Base-by-base conservation (phyloP, 2,797 vertebrate genomes). In the Lemur catta region DNA sequence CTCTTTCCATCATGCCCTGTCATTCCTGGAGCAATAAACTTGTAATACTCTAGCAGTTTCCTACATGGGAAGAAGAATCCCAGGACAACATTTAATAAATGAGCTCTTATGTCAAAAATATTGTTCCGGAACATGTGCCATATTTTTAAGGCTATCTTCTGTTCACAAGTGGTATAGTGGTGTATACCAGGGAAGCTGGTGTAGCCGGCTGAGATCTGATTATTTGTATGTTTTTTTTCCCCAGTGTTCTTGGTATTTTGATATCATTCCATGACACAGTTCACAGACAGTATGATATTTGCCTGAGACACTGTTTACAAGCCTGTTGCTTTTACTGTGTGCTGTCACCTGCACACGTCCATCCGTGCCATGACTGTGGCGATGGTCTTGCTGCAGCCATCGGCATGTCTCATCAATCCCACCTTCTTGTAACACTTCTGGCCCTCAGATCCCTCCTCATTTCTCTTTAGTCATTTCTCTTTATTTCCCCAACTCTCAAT, bases 331-430 rank as follows among this genome's bases (percentile, higher is more conserved):
- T 50, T 5, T n/a, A 2, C 4, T 33, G 28, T 18, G 15, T 46
- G 46, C 33, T 35, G 33, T 63, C 22, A 2, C 26, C 38, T 46
- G 26, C 50, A 48, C 4, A 30, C 13, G 24, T 59, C 13, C 24
- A 22, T 5, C 43, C 6, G 7, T 1, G 2, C 33, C 65, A 3
- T 13, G 38, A 17, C 38, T 26, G 0, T 26, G 30, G 14, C 6
- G 1, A 52, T 1, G 0, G 1, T 6, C 2, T 0, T 22, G 4
- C 4, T 24, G 24, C 12, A 41, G 35, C 52, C 43, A 5, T 61
- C 13, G 9, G 72, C 43, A 35, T 6, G 1, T 35, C 61, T 12
- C 11, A 24, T 30, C 79, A 33, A 0, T 26, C 33, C 7, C 18
- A 2, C 9, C 52, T 41, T 50, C 50, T 28, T 9, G 71, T 28